Conservation (phyloP, 30 jellyfish, hydroid and myxozoan genomes). For the Turritopsis dohrnii region DNA sequence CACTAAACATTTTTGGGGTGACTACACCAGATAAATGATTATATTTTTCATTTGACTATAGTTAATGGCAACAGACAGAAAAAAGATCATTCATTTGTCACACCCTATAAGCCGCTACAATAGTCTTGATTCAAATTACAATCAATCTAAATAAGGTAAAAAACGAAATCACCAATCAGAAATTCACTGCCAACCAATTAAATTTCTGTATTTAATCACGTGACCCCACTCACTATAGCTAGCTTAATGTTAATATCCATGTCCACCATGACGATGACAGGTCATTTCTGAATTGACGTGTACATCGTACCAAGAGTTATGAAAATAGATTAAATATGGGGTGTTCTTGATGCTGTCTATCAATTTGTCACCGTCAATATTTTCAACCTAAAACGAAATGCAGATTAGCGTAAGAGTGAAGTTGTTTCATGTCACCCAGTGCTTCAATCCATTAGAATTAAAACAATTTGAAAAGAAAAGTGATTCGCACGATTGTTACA, state of each 20-base stretch:
- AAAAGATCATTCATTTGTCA: neutral
- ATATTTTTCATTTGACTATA: no score
- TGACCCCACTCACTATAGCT: neutral
- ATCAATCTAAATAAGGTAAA: neutral
- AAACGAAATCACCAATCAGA: neutral
- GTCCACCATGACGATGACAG: neutral
- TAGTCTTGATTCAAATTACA: neutral
- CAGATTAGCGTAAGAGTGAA: no score
- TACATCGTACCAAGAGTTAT: neutral
- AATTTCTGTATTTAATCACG: neutral
- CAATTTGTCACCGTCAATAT: neutral
- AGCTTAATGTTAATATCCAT: neutral
- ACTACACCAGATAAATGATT: no score
- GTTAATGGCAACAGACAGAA: no score
- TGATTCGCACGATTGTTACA: no score
- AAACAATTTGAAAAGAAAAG: no score
- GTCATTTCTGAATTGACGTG: neutral
- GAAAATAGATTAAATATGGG: neutral
- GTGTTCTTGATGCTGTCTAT: neutral
- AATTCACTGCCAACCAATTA: neutral
- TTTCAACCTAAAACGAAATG: neutral
- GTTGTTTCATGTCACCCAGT: no score
- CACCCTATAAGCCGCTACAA: neutral
- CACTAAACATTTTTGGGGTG: no score
- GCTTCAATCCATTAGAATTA: no score